Evolutionary conservation across 2,113 vertebrate genomes (phyloP).

Genomic region (Pampusana beccarii): DNA sequence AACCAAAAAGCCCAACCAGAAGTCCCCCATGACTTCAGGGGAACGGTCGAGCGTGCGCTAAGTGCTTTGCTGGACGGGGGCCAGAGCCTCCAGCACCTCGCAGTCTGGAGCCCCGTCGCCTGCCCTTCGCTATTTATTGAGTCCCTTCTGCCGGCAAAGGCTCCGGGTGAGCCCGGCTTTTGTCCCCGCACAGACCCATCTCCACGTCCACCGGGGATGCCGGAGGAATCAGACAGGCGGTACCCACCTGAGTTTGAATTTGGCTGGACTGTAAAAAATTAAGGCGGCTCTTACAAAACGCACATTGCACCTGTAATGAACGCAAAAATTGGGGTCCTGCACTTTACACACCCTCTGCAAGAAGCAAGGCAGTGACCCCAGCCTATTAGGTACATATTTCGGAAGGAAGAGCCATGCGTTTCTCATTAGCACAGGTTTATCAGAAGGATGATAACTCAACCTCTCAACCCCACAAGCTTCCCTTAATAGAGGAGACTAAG

Average conservation of each 20-base stretch:
- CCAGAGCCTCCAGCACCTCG: not conserved
- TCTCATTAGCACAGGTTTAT: accelerated
- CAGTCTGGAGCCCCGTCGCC: not conserved
- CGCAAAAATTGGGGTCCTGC: accelerated
- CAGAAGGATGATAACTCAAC: not conserved
- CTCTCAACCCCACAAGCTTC: not conserved
- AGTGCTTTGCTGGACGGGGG: not conserved
- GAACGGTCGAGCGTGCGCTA: accelerated
- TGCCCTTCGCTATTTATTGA: not conserved
- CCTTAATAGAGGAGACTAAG: not conserved
- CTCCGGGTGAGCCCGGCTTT: accelerated
- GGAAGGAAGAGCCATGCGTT: accelerated
- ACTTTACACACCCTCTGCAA: accelerated
- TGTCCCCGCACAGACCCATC: accelerated
- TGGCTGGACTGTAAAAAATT: accelerated
- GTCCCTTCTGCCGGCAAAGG: not conserved
- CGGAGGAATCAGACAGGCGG: accelerated
- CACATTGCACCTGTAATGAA: accelerated
- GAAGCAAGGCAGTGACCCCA: not conserved
- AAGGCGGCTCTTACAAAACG: accelerated
- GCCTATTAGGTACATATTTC: accelerated
- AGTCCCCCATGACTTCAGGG: not conserved
- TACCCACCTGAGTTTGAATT: accelerated
- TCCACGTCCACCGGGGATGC: accelerated
- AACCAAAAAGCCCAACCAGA: not conserved